Evolutionary conservation across 2,113 vertebrate species (phyloP), one percentile per base, ranked within the genome.

Genomic region (Lota lota): DNA sequence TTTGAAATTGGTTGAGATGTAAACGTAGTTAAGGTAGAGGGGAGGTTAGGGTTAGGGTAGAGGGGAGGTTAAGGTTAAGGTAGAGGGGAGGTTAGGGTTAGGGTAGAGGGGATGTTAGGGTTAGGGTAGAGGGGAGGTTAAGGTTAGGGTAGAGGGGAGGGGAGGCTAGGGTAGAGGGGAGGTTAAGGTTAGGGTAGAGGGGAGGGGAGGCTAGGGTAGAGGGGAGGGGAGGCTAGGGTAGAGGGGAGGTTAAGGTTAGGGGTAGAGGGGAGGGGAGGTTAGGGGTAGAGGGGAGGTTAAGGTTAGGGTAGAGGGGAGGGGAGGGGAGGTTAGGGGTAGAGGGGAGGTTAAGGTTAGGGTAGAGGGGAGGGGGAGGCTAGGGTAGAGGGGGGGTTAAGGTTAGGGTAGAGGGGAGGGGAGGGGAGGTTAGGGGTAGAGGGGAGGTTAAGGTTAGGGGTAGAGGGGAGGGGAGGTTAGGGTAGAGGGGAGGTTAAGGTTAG

Each of bases 1-100:
- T 66, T 70, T 62, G 72, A 83, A 78, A 72, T 80, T 8, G 19
- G 65, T 78, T 81, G 73, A 82, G 74, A 60, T 68, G 69, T 2
- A 63, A 22, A 63, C 17, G 36, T 12, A 63, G 18, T 33, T n/a
- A n/a, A n/a, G n/a, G n/a, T n/a, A n/a, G n/a, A 14, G n/a, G 15
- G 33, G 54, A 67, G 56, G 28, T n/a, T n/a, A n/a, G 28, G 2
- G 28, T 33, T 6, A 33, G 28, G 28, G 28, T 33, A 33, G 28
- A 33, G 28, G 28, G 28, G 28, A 33, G 28, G 28, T 33, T 33
- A 33, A 33, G 28, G 28, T 33, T 3, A 4, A 5, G 1, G 24
- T 1, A 5, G 24, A 5, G 24, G 24, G 24, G 28, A 6, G 28
- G 28, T n/a, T n/a, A n/a, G 28, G 2, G 28, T 33, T 6, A 33